These are phyloP conservation scores for Imbricaverruca yamaguchii DNA, from an alignment of 2,888 invertebrate species.

Conservation along the genomic window DNA sequence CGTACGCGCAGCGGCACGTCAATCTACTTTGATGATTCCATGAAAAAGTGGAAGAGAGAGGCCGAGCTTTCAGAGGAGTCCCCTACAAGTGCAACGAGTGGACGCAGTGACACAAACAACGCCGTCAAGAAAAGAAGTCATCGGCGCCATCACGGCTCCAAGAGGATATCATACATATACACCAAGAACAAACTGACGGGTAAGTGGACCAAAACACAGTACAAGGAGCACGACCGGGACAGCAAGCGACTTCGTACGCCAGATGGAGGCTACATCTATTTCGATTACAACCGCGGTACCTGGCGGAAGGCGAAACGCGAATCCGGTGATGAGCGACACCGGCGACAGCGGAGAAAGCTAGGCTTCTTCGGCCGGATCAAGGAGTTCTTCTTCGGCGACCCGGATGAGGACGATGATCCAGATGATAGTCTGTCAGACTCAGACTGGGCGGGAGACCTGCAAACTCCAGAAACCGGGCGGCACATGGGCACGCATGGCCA, in stretches of 20 bases:
- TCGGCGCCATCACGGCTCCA: slow-evolving; percentile 8
- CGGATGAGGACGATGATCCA: neutral
- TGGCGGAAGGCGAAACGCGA: neutral
- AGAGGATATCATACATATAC: neutral
- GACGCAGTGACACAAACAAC: neutral
- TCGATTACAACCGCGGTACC: neutral
- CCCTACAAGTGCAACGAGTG: neutral
- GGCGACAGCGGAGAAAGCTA: neutral
- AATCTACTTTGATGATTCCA: neutral
- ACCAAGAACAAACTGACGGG: neutral
- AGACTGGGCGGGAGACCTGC: neutral
- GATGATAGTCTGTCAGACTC: neutral
- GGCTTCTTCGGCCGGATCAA: neutral
- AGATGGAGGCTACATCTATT: neutral
- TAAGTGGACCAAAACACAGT: neutral
- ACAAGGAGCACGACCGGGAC: neutral
- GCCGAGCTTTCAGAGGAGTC: neutral
- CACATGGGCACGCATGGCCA: neutral
- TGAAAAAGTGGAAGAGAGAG: neutral
- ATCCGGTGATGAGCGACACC: neutral
- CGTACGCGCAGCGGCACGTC: neutral
- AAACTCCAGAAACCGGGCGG: neutral
- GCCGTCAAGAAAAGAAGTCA: neutral
- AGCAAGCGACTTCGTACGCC: neutral
- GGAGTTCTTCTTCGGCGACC: neutral